Base-by-base conservation (phyloP, 2,797 vertebrate species). In the Tokudaia muenninki region DNA sequence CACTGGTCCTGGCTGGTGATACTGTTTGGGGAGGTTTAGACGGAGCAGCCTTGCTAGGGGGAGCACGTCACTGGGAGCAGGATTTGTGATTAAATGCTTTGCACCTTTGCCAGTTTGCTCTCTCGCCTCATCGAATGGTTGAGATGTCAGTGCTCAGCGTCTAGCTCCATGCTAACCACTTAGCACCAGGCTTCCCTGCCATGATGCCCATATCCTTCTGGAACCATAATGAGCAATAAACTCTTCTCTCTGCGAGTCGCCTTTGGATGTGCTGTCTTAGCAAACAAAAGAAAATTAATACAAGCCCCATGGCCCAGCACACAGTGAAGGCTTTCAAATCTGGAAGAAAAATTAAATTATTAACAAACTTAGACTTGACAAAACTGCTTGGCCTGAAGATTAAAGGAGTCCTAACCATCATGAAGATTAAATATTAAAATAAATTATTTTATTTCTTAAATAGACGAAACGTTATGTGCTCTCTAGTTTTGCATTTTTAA, bases 391-490 rank as follows among this genome's bases (percentile, higher is more conserved):
- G 50, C 79, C 92, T 90, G 70, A 91, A 97, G 79, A 95, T 94
- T 91, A 97, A 98, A 95, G 37, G 72, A 93, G 9, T 92, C 44
- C 21, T 47, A 97, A 96, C 87, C 91, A 97, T 96, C 78, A 44
- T 80, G 87, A 96, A 92, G 80, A 97, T 94, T 97, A 96, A 97
- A 97, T 91, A 94, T 52, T 95, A 61, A 84, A 96, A 95, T 92
- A 83, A 95, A 12, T 75, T 97, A 94, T 91, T 97, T 86, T 87
- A 88, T 94, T 97, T 95, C 50, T 92, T 96, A 78, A 74, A 96
- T 61, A 94, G 26, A 87, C 92, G 88, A 50, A 14, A 47, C 55
- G 95, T 82, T 93, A 94, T 79, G 80, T 84, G 50, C 1, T 65
- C 94, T 94, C 96, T 82, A 90, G 94, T 78, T 96, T 95, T 96